Evolutionary conservation across 2,888 invertebrate species (phyloP), one percentile per base, ranked within the genome.

Genomic region (Leptinotarsa juncta): DNA sequence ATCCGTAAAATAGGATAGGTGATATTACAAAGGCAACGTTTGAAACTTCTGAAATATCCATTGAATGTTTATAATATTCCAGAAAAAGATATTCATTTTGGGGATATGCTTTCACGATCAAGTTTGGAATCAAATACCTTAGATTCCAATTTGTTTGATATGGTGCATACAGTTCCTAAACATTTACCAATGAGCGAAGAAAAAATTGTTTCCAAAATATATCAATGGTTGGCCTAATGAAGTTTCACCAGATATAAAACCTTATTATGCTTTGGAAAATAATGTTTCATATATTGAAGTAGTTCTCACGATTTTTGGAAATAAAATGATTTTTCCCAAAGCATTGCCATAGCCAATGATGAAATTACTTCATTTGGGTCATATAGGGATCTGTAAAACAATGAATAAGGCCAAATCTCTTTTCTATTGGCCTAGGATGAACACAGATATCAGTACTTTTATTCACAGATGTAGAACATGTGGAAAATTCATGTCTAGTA

Each of bases 1-100:
- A 26, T 26, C n/a, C 70, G 73, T 62, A 78, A 79, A 76, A 76
- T 73, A 15, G 73, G 75, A 7, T 80, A 78, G 32, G 75, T 75
- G 65, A 23, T 26, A 26, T 65, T 78, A 76, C 62, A 67, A 66
- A 55, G 65, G 72, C 23, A 23, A 7, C 10, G 1, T 23, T 7
- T 60, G 3, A 26, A 60, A 60, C 15, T 60, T 12, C 73, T 57
- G 71, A 65, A 53, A 53, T n/a, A 53, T 2, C 18, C 53, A 16
- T n/a, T 53, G 7, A 53, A 53, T 53, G 50, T 79, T 50, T 72
- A 77, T 66, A 78, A 78, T 74, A 71, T 80, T 10, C 76, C 79
- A 18, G 76, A 77, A 51, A 79, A 80, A 79, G 20, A 79, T 50
- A n/a, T n/a, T 20, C 80, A 79, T 65, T 79, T 81, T 67, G 80